Evolutionary conservation across 1,140 invertebrate genomes (phyloP).

Genomic region (Drosophila sp.): DNA sequence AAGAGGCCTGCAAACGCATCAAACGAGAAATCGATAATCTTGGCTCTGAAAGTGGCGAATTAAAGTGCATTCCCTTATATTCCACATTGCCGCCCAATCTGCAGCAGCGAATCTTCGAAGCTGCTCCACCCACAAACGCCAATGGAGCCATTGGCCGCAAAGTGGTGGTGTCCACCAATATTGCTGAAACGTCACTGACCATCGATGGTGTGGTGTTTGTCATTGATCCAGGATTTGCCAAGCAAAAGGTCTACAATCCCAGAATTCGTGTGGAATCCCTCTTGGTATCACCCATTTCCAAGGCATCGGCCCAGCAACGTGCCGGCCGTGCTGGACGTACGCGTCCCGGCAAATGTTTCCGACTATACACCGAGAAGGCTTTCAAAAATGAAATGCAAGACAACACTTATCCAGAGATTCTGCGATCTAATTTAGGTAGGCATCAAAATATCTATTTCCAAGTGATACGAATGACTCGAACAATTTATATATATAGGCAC

Average conservation of each 20-base stretch:
- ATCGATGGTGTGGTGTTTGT: conserved; percentile 99
- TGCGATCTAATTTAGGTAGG: conserved; percentile 84
- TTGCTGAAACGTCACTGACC: conserved; percentile 99
- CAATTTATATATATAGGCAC: conserved; percentile 83
- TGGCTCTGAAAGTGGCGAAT: conserved; percentile 97
- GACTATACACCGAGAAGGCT: conserved; percentile 99
- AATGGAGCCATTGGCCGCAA: conserved; percentile 98
- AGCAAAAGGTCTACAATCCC: conserved; percentile 99
- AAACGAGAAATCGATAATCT: conserved; percentile 98
- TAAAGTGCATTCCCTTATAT: conserved; percentile 99
- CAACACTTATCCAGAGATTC: conserved; percentile 99
- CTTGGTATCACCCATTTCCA: conserved; percentile 98
- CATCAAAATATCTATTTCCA: too few relatives aligned
- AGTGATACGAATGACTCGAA: too few relatives aligned
- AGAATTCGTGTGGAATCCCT: conserved; percentile 98
- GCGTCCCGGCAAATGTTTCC: conserved; percentile 98
- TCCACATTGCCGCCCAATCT: conserved; percentile 98
- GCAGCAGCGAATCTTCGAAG: conserved; percentile 98
- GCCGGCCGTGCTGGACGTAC: conserved; percentile 98
- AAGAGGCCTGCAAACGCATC: conserved; percentile 99
- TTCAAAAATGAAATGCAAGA: conserved; percentile 99
- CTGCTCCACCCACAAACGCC: conserved; percentile 94
- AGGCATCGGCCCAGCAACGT: conserved; percentile 99
- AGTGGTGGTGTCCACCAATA: conserved; percentile 99
- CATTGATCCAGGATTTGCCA: conserved; percentile 99